Conservation (phyloP, 2,888 invertebrate species). For the Polydrusus cervinus region DNA sequence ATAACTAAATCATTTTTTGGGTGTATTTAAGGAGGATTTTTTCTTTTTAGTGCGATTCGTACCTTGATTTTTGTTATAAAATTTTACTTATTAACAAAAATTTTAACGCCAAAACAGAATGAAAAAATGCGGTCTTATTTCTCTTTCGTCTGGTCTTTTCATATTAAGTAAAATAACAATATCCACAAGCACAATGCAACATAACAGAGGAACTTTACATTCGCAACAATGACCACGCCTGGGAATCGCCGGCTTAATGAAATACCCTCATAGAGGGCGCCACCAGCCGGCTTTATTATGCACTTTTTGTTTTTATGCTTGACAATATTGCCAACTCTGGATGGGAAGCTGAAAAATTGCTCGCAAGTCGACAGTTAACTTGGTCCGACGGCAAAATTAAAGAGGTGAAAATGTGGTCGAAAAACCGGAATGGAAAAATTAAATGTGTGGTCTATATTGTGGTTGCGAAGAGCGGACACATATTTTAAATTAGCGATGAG, state of each 20-base stretch:
- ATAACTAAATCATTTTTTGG: no score
- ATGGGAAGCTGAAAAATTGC: constrained; percentile 43
- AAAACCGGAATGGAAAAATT: constrained; percentile 38
- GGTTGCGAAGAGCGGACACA: constrained; percentile 28
- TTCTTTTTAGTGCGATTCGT: no score
- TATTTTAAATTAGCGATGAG: constrained; percentile 45
- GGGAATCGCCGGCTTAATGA: constrained; percentile 27
- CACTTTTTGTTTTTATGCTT: constrained; percentile 33
- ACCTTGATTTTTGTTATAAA: no score
- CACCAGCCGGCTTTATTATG: constrained; percentile 29
- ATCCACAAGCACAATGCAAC: constrained; percentile 11
- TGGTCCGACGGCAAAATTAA: constrained; percentile 43
- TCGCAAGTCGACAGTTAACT: constrained; percentile 49
- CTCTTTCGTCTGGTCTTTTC: background rate
- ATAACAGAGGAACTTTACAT: constrained; percentile 14
- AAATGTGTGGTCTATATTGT: constrained; percentile 16
- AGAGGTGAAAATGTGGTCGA: constrained; percentile 42
- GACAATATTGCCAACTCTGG: constrained; percentile 44
- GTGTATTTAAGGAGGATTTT: no score
- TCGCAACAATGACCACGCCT: constrained; percentile 26
- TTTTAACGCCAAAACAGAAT: no score
- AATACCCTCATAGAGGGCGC: constrained; percentile 13
- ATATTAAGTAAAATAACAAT: constrained; percentile 19
- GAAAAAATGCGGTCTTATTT: background rate
- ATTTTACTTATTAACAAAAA: no score